A percentile compares a stretch with the other conserved stretches of the same genome.
These are phyloP conservation scores for Theocolax elegans DNA, from an alignment of 1,140 invertebrate species.

Conservation along the genomic window DNA sequence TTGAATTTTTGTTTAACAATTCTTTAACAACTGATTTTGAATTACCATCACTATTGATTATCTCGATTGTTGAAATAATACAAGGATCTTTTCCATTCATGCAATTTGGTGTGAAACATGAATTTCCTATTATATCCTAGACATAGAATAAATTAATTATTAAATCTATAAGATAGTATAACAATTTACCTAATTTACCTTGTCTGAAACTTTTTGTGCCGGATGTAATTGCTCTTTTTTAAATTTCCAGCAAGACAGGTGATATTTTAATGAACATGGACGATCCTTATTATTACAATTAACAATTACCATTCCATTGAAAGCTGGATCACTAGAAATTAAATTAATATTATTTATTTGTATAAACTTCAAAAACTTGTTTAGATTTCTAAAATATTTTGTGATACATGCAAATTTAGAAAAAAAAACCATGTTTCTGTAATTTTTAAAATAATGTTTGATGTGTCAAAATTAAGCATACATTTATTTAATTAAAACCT, in stretches of 20 bases:
- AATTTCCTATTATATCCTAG: constrained; percentile 45
- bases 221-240: constrained; percentile 45
- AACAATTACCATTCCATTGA: constrained; percentile 52
- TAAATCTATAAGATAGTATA: background rate
- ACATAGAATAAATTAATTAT: constrained; percentile 18
- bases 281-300: constrained; percentile 48
- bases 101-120: constrained; percentile 51
- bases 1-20: constrained; percentile 1
- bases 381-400: too few relatives aligned
- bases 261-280: constrained; percentile 50
- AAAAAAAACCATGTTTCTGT: background rate
- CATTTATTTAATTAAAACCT: background rate
- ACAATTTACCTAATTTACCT: constrained; percentile 37
- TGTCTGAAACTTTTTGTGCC: constrained; percentile 44
- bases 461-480: background rate
- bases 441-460: too few relatives aligned
- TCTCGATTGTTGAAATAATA: constrained; percentile 45
- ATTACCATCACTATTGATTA: constrained; percentile 45
- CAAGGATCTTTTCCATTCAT: constrained; percentile 32
- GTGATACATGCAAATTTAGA: too few relatives aligned
- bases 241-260: constrained; percentile 51
- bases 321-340: constrained; percentile 53
- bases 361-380: too few relatives aligned
- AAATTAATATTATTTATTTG: constrained; percentile 18
- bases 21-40: too few relatives aligned